phyloP scores from a whole-genome alignment of 2,797 vertebrate species.

The Eleutherodactylus coqui region DNA sequence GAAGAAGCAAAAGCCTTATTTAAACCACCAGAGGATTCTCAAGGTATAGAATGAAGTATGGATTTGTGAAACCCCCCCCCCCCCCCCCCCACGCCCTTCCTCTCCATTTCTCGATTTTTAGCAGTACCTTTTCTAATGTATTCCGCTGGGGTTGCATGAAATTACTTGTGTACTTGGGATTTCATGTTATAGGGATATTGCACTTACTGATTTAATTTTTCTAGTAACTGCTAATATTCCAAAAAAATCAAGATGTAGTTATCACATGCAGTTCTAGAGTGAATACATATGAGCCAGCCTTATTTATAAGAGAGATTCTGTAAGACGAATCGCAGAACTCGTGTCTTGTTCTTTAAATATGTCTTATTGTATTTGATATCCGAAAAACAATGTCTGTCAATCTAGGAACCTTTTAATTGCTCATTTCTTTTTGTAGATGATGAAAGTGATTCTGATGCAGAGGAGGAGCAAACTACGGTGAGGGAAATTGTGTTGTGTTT shows the following conservation, averaged over 20 bases:
- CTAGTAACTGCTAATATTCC: too few species aligned
- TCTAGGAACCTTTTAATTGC: too few species aligned
- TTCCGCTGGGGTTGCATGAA: too few species aligned
- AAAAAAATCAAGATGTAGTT: too few species aligned
- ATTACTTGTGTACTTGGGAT: too few species aligned
- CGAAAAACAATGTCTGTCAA: neutral
- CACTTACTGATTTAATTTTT: too few species aligned
- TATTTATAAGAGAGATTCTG: neutral
- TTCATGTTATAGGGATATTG: too few species aligned
- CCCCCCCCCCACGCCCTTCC: too few species aligned
- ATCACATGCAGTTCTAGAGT: too few species aligned
- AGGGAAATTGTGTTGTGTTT: conserved; percentile 65
- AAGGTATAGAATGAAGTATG: conserved; percentile 76
- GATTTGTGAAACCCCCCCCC: too few species aligned
- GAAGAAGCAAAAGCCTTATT: conserved; percentile 97
- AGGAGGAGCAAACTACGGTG: conserved; percentile 97
- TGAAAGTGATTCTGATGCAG: conserved; percentile 95
- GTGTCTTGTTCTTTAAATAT: neutral
- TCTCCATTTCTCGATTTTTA: too few species aligned
- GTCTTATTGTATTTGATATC: neutral
- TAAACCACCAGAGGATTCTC: conserved; percentile 95
- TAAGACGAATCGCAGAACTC: neutral
- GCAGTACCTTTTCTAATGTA: neutral
- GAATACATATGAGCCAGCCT: too few species aligned
- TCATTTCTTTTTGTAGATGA: conserved; percentile 81